Evolutionary conservation across 2,888 invertebrate genomes (phyloP).

Genomic region (Amiota minor): DNA sequence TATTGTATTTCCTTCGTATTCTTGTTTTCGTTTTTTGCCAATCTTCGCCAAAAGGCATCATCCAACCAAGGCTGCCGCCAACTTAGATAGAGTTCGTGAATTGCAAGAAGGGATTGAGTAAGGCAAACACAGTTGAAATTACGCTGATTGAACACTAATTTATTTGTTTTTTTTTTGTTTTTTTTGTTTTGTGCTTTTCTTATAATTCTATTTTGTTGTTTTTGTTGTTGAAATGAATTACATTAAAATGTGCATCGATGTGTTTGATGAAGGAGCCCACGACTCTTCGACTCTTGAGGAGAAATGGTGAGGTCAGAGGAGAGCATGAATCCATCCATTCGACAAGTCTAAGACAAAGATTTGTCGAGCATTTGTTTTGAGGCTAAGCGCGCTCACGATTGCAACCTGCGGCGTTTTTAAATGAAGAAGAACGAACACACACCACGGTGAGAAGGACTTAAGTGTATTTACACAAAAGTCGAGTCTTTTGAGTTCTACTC

Average conservation of each 20-base stretch:
- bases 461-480: not conserved
- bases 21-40: not conserved
- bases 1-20: too few relatives aligned
- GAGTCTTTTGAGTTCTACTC: not conserved
- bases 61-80: not conserved
- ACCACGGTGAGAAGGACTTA: too few relatives aligned
- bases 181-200: slow-evolving; percentile 12
- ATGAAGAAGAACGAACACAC: slow-evolving; percentile 47
- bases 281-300: not conserved
- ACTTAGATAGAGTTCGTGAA: not conserved
- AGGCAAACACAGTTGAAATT: slow-evolving; percentile 48
- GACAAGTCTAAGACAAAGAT: slow-evolving; percentile 18
- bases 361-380: slow-evolving; percentile 16
- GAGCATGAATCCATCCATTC: slow-evolving; percentile 37
- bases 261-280: not conserved
- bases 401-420: slow-evolving; percentile 37
- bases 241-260: slow-evolving; percentile 17
- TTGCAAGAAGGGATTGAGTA: slow-evolving; percentile 9
- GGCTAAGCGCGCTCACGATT: not conserved
- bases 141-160: slow-evolving; percentile 67
- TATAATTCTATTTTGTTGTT: not conserved
- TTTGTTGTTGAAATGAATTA: slow-evolving; percentile 19
- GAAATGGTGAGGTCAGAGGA: not conserved
- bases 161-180: slow-evolving; percentile 60
- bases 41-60: not conserved